A percentile compares a stretch with the other conserved stretches of the same genome.
Conservation (phyloP, 1,140 invertebrate species). For the Zeugodacus cucurbitae region DNA sequence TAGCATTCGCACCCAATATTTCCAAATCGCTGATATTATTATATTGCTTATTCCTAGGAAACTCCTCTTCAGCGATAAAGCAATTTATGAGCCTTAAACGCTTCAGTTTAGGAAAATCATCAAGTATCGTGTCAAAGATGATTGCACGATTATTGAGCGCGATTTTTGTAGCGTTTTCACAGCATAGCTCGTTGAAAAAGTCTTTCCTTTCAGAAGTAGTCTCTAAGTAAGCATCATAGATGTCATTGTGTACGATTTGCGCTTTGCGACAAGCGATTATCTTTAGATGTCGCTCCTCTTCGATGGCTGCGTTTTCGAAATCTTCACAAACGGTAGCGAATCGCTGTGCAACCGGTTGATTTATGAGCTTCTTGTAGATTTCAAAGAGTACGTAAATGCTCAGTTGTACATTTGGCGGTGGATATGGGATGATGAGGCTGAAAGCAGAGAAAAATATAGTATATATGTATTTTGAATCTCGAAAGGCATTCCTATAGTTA, state of each 20-base stretch:
- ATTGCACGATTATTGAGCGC: neutral
- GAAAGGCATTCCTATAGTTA: too few species aligned
- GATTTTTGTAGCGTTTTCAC: neutral
- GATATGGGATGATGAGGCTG: slow-evolving; percentile 4
- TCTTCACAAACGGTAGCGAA: slow-evolving; percentile 1
- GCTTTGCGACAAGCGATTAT: neutral
- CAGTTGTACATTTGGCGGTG: neutral
- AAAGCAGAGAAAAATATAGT: neutral
- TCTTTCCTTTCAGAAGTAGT: neutral
- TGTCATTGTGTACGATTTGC: neutral
- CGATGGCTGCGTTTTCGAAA: slow-evolving; percentile 18
- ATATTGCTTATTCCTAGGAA: neutral
- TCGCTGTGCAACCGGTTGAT: neutral
- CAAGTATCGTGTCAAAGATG: neutral
- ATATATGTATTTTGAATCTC: neutral
- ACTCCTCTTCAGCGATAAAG: neutral
- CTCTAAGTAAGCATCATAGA: neutral
- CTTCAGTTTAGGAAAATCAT: neutral
- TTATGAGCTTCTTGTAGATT: neutral
- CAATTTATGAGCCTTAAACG: neutral
- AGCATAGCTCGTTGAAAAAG: neutral
- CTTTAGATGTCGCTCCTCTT: slow-evolving; percentile 17
- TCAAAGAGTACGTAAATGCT: slow-evolving; percentile 2
- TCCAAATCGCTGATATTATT: neutral
- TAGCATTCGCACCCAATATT: neutral